Conservation (phyloP, 2,113 vertebrate genomes). For the Myrmecobius fasciatus region DNA sequence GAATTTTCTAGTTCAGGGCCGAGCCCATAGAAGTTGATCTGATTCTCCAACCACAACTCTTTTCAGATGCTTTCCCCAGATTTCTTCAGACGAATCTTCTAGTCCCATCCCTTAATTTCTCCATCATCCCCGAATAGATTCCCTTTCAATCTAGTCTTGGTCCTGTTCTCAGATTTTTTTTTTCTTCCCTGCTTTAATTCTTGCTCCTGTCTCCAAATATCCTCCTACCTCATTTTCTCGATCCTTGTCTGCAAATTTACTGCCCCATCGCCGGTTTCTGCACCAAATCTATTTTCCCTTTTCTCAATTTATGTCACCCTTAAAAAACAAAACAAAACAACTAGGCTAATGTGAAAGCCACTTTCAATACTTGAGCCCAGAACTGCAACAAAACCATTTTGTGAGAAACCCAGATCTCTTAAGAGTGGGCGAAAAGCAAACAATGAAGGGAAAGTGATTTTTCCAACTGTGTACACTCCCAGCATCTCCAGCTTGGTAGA, state of each 20-base stretch:
- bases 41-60: neutral
- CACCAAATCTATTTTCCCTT: neutral
- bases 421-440: neutral
- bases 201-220: neutral
- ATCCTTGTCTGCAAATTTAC: neutral
- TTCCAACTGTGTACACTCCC: neutral
- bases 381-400: neutral
- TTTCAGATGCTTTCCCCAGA: too few species aligned
- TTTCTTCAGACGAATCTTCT: too few species aligned
- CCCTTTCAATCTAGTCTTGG: neutral
- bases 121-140: neutral
- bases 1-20: neutral
- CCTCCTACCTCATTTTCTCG: too few species aligned
- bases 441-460: neutral
- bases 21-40: neutral
- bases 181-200: neutral
- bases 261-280: neutral
- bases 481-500: neutral
- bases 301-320: neutral
- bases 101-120: neutral
- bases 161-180: neutral
- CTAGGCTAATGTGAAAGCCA: neutral
- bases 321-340: neutral
- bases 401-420: neutral
- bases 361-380: neutral